Base-by-base conservation (phyloP, 2,113 vertebrate species). In the Sphaerodactylus townsendi region DNA sequence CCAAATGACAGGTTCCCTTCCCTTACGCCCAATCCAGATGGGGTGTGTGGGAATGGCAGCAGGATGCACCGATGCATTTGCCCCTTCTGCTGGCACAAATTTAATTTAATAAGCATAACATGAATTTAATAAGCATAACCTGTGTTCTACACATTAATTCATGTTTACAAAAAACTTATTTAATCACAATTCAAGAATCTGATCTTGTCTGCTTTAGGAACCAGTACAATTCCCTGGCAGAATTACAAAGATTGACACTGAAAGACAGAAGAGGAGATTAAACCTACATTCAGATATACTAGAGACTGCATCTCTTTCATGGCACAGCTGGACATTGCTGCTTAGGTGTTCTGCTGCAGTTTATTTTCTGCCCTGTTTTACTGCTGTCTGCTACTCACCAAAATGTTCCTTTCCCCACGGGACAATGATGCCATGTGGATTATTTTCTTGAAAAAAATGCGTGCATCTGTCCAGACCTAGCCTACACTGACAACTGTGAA, bases 141-240 rank as follows among this genome's bases (percentile, higher is more conserved):
- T 62, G 59, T 70, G 2, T 71, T 35, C 8, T 62, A 71, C 77
- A 77, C 14, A 71, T 10, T 17, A 88, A 78, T 41, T 73, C 48
- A 74, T 77, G 91, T 80, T 50, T 62, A 83, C 0, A 1, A 1
- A 28, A 81, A 87, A 19, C 46, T 85, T 92, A 65, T 48, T 70
- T 87, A 75, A 89, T 89, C 83, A 82, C 53, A 64, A 6, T 81
- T 87, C 88, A 92, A 87, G 75, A 71, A 88, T 88, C 77, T 2
- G 0, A 79, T 74, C 53, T 85, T 64, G 69, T 37, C 50, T 0
- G 4, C 73, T 84, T 65, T 80, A 85, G 79, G 44, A 85, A 33
- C 15, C 59, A 78, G 35, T 44, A 44, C 28, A 85, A 64, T 56
- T 1, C 0, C 62, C 70, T 88, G 62, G 69, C 82, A 80, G 79